A percentile compares a stretch with the other conserved stretches of the same genome.
Conservation (phyloP, 2,888 invertebrate species). For the Poecilobothrus nobilitatus region DNA sequence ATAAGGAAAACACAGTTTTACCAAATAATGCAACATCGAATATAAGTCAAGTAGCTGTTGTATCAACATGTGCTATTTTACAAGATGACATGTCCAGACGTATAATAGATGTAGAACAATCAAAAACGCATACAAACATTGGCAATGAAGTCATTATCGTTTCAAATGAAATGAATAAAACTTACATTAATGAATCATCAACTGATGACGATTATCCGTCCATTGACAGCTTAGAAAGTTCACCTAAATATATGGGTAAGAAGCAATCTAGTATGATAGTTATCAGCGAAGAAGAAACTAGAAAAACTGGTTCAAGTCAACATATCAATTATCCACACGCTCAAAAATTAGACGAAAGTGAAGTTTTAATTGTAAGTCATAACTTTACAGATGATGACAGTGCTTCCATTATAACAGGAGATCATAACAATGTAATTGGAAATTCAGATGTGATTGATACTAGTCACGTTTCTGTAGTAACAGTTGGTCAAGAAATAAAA, state of each 20-base stretch:
- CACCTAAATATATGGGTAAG: conserved; percentile 25
- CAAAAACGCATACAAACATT: conserved; percentile 12
- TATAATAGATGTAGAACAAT: conserved; percentile 30
- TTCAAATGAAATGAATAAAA: conserved; percentile 66
- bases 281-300: conserved; percentile 26
- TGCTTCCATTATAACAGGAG: conserved; percentile 31
- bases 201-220: conserved; percentile 72
- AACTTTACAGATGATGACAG: conserved; percentile 48
- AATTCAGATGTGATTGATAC: conserved; percentile 55
- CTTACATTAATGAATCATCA: conserved; percentile 55
- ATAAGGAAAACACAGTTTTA: conserved; percentile 45
- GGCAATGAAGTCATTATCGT: conserved; percentile 69
- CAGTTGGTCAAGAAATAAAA: conserved; percentile 74
- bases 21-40: conserved; percentile 65
- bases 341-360: conserved; percentile 75
- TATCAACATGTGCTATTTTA: conserved; percentile 75
- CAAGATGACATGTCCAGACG: conserved; percentile 52
- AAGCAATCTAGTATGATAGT: conserved; percentile 40
- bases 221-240: conserved; percentile 63
- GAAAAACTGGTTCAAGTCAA: conserved; percentile 16
- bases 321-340: conserved; percentile 35
- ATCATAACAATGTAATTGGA: conserved; percentile 24
- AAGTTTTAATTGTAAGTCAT: conserved; percentile 72
- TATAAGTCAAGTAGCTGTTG: conserved; percentile 72
- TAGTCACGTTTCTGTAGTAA: conserved; percentile 86